Evolutionary conservation across 1,140 invertebrate genomes (phyloP).

Genomic region (Anthonomus grandis): DNA sequence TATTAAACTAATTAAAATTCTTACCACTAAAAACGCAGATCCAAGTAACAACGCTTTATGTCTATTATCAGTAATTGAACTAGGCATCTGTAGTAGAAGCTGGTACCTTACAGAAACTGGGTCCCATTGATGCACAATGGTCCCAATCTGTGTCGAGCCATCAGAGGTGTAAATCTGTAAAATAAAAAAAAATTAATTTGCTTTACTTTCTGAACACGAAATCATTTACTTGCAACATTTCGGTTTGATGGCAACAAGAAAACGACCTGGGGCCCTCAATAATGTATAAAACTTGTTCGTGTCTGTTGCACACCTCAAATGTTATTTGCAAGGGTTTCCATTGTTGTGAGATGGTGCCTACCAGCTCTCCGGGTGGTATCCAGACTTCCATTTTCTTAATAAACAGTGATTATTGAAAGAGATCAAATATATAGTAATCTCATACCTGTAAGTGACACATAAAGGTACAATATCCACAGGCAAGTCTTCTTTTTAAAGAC

Average conservation of each 20-base stretch:
- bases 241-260: constrained; percentile 46
- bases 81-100: constrained; percentile 53
- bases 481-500: constrained; percentile 55
- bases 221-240: constrained; percentile 50
- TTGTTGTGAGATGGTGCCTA: constrained; percentile 55
- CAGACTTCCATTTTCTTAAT: constrained; percentile 52
- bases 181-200: constrained; percentile 2
- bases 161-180: constrained; percentile 50
- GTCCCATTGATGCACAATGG: constrained; percentile 57
- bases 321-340: constrained; percentile 52
- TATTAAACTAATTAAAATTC: neutral
- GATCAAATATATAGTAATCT: neutral
- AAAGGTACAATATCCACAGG: constrained; percentile 46
- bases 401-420: neutral
- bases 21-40: constrained; percentile 57
- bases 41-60: constrained; percentile 56
- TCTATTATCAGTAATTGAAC: constrained; percentile 50
- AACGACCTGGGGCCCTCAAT: constrained; percentile 54
- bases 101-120: constrained; percentile 53
- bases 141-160: constrained; percentile 54
- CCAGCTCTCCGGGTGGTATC: constrained; percentile 54
- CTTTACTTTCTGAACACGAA: neutral
- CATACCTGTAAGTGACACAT: constrained; percentile 24
- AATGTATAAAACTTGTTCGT: constrained; percentile 51
- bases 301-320: constrained; percentile 52